Base-by-base conservation (phyloP, 1,140 invertebrate genomes). In the Charaxes varanes region DNA sequence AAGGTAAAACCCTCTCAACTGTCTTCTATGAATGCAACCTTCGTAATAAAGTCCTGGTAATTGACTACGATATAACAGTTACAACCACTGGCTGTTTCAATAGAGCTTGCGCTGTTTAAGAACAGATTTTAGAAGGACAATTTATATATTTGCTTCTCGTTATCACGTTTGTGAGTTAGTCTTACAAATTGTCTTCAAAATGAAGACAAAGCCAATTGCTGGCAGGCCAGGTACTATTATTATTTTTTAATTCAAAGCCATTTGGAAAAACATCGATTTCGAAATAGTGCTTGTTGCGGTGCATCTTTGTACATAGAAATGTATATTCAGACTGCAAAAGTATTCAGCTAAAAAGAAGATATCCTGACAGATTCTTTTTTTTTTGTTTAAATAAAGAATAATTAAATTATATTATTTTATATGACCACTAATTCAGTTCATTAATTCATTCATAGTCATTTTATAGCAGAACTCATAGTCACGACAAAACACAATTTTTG, bases 131-230 rank as follows among this genome's bases (percentile, higher is more conserved):
- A 32, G 30, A 8, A 15, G 17, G 30, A 18, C 14, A 32, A 32
- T 32, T 32, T 4, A 7, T 32, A 13, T 32, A 7, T 32, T 32
- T n/a, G 28, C 34, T 31, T 52, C 24, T 30, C 31, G 48, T 16
- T 19, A 42, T 48, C 45, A 48, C 10, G 27, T 48, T 23, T 48
- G 37, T 16, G 32, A 48, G 33, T 31, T 38, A 6, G 42, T 52
- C 28, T 32, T 52, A 32, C 45, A 45, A 42, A 6, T 12, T 40
- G 35, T 53, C 1, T 53, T 53, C 13, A 35, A 47, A 43, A 19
- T 35, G 28, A 35, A 85, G 78, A 52, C 62, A 41, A 15, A 32
- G 4, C 14, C 6, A 15, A 17, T 15, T 32, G 6, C 28, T 31
- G 14, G n/a, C 1, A 37, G 35, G n/a, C 15, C 35, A 8, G 22